These are phyloP conservation scores for Leucoraja erinaceus DNA, from an alignment of 2,113 vertebrate genomes.

Conservation along the genomic window DNA sequence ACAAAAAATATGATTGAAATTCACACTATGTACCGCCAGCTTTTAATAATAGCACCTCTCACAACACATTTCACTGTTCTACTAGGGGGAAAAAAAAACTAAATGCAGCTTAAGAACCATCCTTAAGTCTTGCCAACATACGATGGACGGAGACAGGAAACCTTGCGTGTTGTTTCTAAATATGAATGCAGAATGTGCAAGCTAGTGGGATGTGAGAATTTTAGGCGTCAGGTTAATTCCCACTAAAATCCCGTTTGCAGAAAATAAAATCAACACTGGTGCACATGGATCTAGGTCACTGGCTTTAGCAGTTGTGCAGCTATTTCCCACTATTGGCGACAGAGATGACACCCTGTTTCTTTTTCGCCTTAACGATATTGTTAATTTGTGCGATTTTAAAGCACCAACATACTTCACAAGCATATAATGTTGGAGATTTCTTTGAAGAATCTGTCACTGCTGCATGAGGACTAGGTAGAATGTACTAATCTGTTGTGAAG, in stretches of 20 bases:
- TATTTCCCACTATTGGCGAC: neutral
- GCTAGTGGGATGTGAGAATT: neutral
- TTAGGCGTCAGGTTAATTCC: neutral
- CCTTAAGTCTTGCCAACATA: neutral
- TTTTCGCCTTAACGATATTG: neutral
- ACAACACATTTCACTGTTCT: neutral
- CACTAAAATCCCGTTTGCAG: neutral
- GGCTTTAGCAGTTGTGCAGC: neutral
- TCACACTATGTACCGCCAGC: neutral
- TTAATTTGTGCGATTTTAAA: neutral
- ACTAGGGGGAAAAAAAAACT: neutral
- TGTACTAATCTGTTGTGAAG: neutral
- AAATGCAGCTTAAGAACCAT: neutral
- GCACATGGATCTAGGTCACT: conserved; percentile 17
- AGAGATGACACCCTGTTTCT: neutral
- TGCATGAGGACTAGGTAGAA: neutral
- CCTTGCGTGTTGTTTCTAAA: neutral
- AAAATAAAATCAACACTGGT: neutral
- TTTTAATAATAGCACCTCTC: neutral
- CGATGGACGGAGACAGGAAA: neutral
- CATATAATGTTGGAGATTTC: neutral
- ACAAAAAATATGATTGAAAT: neutral
- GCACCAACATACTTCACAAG: too few relatives aligned
- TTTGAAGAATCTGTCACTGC: neutral
- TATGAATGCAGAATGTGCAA: conserved; percentile 27